These are phyloP conservation scores for Chiloscyllium punctatum DNA, from an alignment of 2,797 vertebrate genomes.

Conservation along the genomic window DNA sequence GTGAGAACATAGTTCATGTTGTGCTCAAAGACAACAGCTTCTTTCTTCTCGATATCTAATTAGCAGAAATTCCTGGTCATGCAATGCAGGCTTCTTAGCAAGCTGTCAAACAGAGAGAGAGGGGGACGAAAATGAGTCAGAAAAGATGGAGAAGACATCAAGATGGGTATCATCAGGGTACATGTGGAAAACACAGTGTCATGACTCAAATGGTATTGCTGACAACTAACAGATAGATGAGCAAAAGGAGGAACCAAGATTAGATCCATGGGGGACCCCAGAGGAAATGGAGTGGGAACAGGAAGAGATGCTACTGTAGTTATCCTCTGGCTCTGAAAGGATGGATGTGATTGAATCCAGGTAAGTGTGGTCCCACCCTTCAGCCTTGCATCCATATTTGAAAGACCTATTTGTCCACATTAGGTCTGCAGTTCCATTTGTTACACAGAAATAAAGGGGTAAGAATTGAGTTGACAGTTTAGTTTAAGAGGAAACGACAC, in stretches of 20 bases:
- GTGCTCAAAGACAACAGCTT: neutral
- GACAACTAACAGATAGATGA: neutral
- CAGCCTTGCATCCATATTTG: neutral
- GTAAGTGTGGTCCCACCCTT: neutral
- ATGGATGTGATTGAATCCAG: neutral
- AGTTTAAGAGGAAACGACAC: neutral
- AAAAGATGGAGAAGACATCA: neutral
- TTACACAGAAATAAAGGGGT: neutral
- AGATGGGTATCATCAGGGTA: neutral
- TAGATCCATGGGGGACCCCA: neutral
- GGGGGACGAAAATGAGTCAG: neutral
- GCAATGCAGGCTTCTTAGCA: neutral
- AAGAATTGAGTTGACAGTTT: neutral
- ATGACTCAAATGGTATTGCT: neutral
- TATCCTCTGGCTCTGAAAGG: neutral
- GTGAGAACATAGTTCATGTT: neutral
- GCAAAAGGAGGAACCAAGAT: neutral
- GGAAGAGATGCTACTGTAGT: neutral
- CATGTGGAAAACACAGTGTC: neutral
- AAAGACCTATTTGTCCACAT: neutral
- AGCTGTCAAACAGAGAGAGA: neutral
- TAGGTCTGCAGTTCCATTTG: neutral
- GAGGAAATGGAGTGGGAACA: neutral
- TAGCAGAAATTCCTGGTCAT: neutral
- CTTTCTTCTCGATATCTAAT: neutral